These are phyloP conservation scores for Hoplodrina blanda DNA, from an alignment of 2,888 invertebrate species.

Conservation along the genomic window DNA sequence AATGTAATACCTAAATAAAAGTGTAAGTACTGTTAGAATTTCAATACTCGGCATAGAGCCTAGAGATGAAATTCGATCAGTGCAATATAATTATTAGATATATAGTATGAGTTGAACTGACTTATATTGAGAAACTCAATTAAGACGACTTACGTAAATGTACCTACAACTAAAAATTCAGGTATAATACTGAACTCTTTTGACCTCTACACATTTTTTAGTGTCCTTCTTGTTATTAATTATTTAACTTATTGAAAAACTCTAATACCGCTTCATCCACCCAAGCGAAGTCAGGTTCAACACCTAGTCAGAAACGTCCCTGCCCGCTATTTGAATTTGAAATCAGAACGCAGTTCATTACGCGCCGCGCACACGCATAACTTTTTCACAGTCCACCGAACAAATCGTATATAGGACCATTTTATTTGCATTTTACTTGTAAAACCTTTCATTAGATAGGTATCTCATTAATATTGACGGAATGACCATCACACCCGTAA, in stretches of 20 bases:
- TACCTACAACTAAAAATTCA: no score
- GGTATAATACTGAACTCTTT: no score
- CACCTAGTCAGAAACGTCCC: constrained; percentile 47
- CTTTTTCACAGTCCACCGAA: constrained; percentile 69
- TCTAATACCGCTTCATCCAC: constrained; percentile 6
- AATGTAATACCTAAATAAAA: no score
- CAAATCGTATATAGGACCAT: constrained; percentile 62
- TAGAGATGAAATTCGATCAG: no score
- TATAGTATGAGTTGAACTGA: no score
- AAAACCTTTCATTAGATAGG: constrained; percentile 56
- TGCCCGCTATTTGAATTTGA: constrained; percentile 67
- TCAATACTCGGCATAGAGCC: no score
- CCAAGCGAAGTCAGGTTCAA: constrained; percentile 48
- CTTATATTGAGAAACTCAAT: no score
- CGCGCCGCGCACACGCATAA: constrained; percentile 64
- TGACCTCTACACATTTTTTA: no score
- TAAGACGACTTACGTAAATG: no score
- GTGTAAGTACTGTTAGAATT: no score
- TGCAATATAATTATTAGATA: no score
- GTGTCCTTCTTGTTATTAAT: no score
- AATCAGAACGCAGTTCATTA: constrained; percentile 68
- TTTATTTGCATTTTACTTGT: constrained; percentile 68
- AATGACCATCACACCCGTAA: neutral
- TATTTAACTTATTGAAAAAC: neutral
- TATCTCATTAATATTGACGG: constrained; percentile 45